These are phyloP conservation scores for human DNA, from an alignment of 2,113 vertebrate species.

Conservation along the genomic window GRCh38 chr5:16028501-16029000, in stretches of 20 bases:
- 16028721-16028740: background rate
- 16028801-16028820: background rate
- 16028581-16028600: background rate
- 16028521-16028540: background rate
- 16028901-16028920: background rate
- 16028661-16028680: background rate
- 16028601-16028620: background rate
- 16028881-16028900: background rate
- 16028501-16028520: background rate
- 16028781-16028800: background rate
- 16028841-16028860: no score
- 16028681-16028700: background rate
- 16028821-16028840: no score
- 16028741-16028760: background rate
- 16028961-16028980: background rate
- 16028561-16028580: background rate
- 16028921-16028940: background rate
- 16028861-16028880: background rate
- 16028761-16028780: background rate
- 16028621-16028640: background rate
- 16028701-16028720: background rate
- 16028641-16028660: background rate
- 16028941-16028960: background rate
- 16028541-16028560: background rate
- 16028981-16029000: background rate